Base-by-base conservation (phyloP, 2,113 vertebrate species). In the Podarcis raffonei region DNA sequence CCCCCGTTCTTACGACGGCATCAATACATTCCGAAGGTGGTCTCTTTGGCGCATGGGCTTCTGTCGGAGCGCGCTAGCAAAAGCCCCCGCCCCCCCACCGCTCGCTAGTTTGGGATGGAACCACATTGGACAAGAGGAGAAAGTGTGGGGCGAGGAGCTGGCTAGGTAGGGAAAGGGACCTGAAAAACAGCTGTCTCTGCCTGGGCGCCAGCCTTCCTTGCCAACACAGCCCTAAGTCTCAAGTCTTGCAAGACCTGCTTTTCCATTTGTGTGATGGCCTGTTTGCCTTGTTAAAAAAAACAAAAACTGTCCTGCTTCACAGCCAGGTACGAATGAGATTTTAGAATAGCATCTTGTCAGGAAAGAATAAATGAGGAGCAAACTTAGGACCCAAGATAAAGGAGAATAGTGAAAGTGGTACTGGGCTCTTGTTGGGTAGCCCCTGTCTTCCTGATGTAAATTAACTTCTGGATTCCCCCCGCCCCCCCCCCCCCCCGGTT, bases 181-280 rank as follows among this genome's bases (percentile, higher is more conserved):
- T 32, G 23, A 13, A 66, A 42, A 37, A 18, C 75, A 48, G 59
- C 25, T 66, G 84, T 59, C 59, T 37, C 59, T 48, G 27, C 42
- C 1, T 23, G 16, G 81, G 87, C 72, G 62, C 81, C 81, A 48
- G 30, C 13, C 16, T 82, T 74, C 30, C 37, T 62, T 53, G 37
- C 39, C 80, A 32, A 65, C 81, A 68, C 81, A 68, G 59, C 39
- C 57, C 30, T 2, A 12, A 71, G n/a, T 87, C 77, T 87, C 77
- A 18, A 80, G 65, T 32, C 87, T 83, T 68, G 81, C 23, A 88
- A 69, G 81, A 69, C 81, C 81, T 23, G 87, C 62, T 84, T 83
- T 89, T 57, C 74, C 81, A 27, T 69, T 13, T 7, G 23, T 22
- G 16, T 20, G 87, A 18, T 39, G 32, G 59, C 30, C 30, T 83